phyloP scores from a whole-genome alignment of 1,140 invertebrate genomes.

The Drosophila insularis region DNA sequence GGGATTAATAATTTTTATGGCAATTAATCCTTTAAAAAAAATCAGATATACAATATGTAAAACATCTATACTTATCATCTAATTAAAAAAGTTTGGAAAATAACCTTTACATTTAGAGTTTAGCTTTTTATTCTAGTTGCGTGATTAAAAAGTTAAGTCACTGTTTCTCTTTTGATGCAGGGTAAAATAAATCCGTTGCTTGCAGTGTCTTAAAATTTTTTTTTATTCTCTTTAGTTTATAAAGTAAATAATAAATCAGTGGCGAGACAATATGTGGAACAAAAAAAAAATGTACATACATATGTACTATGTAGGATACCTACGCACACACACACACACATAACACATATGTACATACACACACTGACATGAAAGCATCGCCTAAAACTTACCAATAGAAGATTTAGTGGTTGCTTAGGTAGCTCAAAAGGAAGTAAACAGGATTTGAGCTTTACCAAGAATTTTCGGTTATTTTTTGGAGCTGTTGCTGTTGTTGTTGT shows the following conservation, averaged over 20 bases:
- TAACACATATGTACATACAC: slow-evolving; percentile 14
- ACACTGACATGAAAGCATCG: slow-evolving; percentile 48
- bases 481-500: slow-evolving; percentile 43
- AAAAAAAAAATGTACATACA: slow-evolving; percentile 25
- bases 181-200: not conserved
- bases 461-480: slow-evolving; percentile 25
- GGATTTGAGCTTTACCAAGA: slow-evolving; percentile 73
- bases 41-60: too few relatives aligned
- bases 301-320: slow-evolving; percentile 41
- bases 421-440: slow-evolving; percentile 75
- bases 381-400: slow-evolving; percentile 65
- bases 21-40: too few relatives aligned
- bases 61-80: too few relatives aligned
- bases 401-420: slow-evolving; percentile 75
- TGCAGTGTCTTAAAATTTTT: not conserved
- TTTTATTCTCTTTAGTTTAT: slow-evolving; percentile 23
- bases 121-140: too few relatives aligned
- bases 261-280: slow-evolving; percentile 63
- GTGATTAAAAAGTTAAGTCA: too few relatives aligned
- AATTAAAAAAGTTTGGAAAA: too few relatives aligned
- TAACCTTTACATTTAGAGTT: too few relatives aligned
- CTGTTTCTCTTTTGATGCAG: not conserved
- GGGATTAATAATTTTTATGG: too few relatives aligned
- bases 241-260: slow-evolving; percentile 77
- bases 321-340: slow-evolving; percentile 24